phyloP scores from a whole-genome alignment of 2,797 vertebrate species.

The Parauchenoglanis ngamensis region DNA sequence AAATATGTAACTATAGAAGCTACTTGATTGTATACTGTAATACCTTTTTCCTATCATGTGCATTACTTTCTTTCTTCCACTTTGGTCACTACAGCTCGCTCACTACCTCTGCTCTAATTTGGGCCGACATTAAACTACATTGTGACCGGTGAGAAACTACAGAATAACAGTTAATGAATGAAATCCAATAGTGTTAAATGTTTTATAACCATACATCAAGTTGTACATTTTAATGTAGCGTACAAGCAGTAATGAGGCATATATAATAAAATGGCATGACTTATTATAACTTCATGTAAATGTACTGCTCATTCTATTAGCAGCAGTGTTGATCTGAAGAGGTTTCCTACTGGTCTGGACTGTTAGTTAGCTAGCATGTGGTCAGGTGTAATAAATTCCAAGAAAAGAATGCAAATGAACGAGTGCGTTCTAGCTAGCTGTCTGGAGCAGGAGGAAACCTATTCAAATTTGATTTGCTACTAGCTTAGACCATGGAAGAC shows the following conservation, averaged over 20 bases:
- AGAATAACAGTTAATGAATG: neutral
- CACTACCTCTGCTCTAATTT: neutral
- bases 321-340: neutral
- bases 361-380: neutral
- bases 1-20: neutral
- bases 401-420: slow-evolving; percentile 5
- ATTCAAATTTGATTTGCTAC: neutral
- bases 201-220: neutral
- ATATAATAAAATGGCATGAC: neutral
- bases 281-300: neutral
- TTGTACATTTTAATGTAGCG: neutral
- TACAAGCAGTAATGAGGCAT: neutral
- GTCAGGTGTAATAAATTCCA: slow-evolving; percentile 4
- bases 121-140: neutral
- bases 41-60: neutral
- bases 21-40: neutral
- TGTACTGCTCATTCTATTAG: neutral
- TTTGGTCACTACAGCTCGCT: neutral
- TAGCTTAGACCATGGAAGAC: neutral
- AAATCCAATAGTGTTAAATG: neutral
- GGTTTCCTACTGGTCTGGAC: neutral
- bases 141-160: neutral
- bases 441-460: neutral
- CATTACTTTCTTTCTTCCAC: neutral
- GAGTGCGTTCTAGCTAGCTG: neutral